Base-by-base conservation (phyloP, 1,140 invertebrate genomes). In the Thaumatotibia leucotreta region DNA sequence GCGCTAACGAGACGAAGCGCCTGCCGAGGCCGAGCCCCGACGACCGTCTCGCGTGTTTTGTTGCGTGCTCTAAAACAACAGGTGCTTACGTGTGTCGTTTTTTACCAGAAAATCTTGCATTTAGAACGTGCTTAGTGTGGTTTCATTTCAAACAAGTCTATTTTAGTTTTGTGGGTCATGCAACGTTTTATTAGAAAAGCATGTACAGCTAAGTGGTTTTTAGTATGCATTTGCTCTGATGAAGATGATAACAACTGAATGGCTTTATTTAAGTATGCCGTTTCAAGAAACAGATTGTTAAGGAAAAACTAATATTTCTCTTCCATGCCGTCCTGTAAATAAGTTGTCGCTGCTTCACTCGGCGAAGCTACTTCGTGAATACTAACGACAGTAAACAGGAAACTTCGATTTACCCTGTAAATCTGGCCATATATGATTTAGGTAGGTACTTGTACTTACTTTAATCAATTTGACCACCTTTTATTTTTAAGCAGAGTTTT, bases 11-110 rank as follows among this genome's bases (percentile, higher is more conserved):
- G 52, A 27, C 52, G 23, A 58, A 58, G 27, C 52, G 52, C 52
- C 52, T 58, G 52, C 52, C 14, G 4, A 24, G 23, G 4, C 24
- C 23, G 52, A 11, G n/a, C 6, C 27, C 50, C 8, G 22, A 27
- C 52, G n/a, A n/a, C n/a, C n/a, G n/a, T n/a, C 23, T 29, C 52
- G 52, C 52, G 52, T 58, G 52, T 8, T 10, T 14, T 24, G 20
- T 58, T 58, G 52, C 52, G 24, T 58, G 52, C 8, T 58, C 5
- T 58, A 58, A 31, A 58, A 58, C 52, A 31, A 58, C 52, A 58
- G 52, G 52, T 58, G 52, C 52, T 29, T 4, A 27, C 24, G 50
- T 54, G 9, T 14, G 23, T 24, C n/a, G 50, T 27, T 54, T 52
- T 52, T 52, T 52, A 52, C 1, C 22, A 24, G 50, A 52, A 52